A percentile compares a stretch with the other conserved stretches of the same genome.
These are phyloP conservation scores for Achroia grisella DNA, from an alignment of 1,140 invertebrate genomes.

Conservation along the genomic window DNA sequence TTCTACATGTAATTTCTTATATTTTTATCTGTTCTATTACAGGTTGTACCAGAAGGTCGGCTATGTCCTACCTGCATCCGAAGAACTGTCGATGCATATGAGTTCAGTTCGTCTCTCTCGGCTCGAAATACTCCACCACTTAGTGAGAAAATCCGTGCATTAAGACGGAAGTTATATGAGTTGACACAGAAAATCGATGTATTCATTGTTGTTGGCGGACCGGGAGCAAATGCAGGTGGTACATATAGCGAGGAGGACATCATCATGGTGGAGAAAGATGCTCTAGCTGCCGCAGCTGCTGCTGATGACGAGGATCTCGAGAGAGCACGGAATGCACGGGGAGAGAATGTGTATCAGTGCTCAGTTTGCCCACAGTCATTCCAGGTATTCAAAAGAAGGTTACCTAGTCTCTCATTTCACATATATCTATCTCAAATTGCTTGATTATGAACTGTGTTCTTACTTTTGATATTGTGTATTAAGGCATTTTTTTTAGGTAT, in stretches of 20 bases:
- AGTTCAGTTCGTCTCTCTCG: slow-evolving; percentile 40
- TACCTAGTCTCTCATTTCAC: too few species aligned
- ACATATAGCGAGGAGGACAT: slow-evolving; percentile 61
- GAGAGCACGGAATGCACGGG: slow-evolving; percentile 46
- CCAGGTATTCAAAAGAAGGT: slow-evolving; percentile 40
- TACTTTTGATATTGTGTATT: too few species aligned
- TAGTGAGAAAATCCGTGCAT: slow-evolving; percentile 51
- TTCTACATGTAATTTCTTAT: neutral
- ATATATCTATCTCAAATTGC: too few species aligned
- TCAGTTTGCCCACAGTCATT: slow-evolving; percentile 53
- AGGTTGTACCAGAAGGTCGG: slow-evolving; percentile 52
- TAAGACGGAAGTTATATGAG: slow-evolving; percentile 44
- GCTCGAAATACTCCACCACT: slow-evolving; percentile 32
- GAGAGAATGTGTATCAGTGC: slow-evolving; percentile 56
- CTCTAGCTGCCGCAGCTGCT: slow-evolving; percentile 40
- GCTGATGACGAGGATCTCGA: slow-evolving; percentile 53
- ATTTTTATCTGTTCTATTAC: slow-evolving; percentile 2
- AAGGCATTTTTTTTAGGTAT: too few species aligned
- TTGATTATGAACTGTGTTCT: too few species aligned
- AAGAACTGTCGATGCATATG: slow-evolving; percentile 46
- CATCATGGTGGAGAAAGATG: slow-evolving; percentile 57
- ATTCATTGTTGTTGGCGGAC: slow-evolving; percentile 59
- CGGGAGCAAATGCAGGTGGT: slow-evolving; percentile 30
- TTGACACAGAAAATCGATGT: slow-evolving; percentile 64
- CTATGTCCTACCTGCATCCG: slow-evolving; percentile 45